phyloP scores from a whole-genome alignment of 2,797 vertebrate genomes.

The Bryconaethiops microstoma region DNA sequence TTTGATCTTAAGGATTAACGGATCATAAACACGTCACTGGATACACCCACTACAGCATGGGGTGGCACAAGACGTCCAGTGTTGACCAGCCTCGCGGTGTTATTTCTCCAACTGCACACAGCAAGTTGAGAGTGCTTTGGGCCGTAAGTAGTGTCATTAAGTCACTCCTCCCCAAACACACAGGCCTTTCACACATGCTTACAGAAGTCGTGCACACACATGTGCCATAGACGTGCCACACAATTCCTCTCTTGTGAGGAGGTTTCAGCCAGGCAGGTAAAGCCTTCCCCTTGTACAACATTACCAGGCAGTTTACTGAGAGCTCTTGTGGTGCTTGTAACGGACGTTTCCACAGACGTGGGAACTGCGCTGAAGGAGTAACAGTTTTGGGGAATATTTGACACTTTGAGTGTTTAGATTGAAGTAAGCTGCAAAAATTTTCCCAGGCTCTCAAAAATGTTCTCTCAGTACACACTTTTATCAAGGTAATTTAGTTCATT shows the following conservation, averaged over 20 bases:
- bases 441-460: background rate
- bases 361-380: slow-evolving; percentile 29
- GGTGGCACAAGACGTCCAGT: slow-evolving; percentile 72
- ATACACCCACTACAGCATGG: slow-evolving; percentile 52
- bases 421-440: background rate
- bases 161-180: slow-evolving; percentile 71
- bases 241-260: slow-evolving; percentile 71
- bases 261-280: slow-evolving; percentile 53
- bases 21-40: slow-evolving; percentile 51
- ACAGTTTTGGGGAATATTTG: slow-evolving; percentile 18
- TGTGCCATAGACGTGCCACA: slow-evolving; percentile 70
- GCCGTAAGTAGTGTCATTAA: slow-evolving; percentile 79
- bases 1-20: slow-evolving; percentile 64
- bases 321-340: slow-evolving; percentile 35
- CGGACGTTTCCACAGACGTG: slow-evolving; percentile 28
- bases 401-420: slow-evolving; percentile 6
- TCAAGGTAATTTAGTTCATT: too few species aligned
- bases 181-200: slow-evolving; percentile 69
- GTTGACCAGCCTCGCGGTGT: slow-evolving; percentile 69
- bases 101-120: slow-evolving; percentile 68
- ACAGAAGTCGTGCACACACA: slow-evolving; percentile 67
- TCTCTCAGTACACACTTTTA: background rate
- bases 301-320: slow-evolving; percentile 33
- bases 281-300: slow-evolving; percentile 42
- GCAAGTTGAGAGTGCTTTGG: slow-evolving; percentile 74